A percentile compares a stretch with the other conserved stretches of the same genome.
Evolutionary conservation across 2,113 vertebrate genomes (phyloP).

Genomic region (Myodes glareolus): DNA sequence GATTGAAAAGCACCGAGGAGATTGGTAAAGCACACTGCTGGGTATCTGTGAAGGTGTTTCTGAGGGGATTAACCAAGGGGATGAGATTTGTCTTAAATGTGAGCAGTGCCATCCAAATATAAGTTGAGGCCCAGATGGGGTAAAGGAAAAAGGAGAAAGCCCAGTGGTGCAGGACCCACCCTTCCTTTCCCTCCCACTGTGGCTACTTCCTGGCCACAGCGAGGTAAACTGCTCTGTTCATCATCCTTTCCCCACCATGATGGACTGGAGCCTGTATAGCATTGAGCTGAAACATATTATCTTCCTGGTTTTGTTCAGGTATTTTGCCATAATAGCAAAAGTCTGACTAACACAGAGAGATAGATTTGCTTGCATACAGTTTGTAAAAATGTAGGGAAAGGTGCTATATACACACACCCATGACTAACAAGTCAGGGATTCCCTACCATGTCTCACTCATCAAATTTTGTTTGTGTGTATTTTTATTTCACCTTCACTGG

Average conservation of each 20-base stretch:
- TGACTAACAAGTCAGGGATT: neutral
- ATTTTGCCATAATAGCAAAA: neutral
- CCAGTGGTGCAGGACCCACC: no score
- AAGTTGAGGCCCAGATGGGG: neutral
- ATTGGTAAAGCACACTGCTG: neutral
- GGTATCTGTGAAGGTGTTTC: neutral
- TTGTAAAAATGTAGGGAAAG: conserved; percentile 8
- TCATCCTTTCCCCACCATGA: neutral
- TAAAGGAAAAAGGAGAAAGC: neutral
- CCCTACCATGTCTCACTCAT: neutral
- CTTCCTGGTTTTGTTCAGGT: neutral
- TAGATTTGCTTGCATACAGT: neutral
- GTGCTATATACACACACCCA: neutral
- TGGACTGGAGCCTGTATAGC: no score
- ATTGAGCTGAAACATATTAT: neutral
- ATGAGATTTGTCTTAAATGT: neutral
- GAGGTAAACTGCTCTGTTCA: neutral
- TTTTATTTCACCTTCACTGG: neutral
- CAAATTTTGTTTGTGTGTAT: neutral
- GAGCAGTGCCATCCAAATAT: neutral
- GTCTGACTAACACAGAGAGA: neutral
- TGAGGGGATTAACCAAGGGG: neutral
- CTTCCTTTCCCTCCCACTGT: rapidly evolving
- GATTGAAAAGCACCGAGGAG: neutral
- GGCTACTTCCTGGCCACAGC: neutral